Evolutionary conservation across 2,797 vertebrate species (phyloP).

Genomic region (Pseudocheirus occidentalis): DNA sequence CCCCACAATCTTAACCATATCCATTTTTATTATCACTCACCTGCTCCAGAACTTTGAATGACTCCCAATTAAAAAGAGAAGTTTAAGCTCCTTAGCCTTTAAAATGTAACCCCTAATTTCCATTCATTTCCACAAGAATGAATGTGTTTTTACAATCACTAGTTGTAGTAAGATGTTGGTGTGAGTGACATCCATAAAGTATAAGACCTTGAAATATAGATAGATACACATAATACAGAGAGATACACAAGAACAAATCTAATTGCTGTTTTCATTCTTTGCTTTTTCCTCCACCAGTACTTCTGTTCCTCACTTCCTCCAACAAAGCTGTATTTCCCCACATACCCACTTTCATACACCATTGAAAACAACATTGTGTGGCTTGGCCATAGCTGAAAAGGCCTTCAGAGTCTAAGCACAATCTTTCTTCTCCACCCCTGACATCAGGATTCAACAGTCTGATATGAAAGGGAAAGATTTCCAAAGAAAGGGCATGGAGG

Average conservation of each 20-base stretch:
- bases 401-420: not conserved
- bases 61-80: too few relatives aligned
- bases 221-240: not conserved
- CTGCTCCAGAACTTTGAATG: too few relatives aligned
- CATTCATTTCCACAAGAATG: not conserved
- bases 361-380: not conserved
- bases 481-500: not conserved
- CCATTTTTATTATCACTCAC: too few relatives aligned
- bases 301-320: not conserved
- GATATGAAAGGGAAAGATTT: not conserved
- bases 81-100: too few relatives aligned
- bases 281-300: not conserved
- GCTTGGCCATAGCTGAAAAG: not conserved
- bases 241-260: not conserved
- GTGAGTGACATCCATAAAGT: not conserved
- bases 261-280: not conserved
- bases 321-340: not conserved
- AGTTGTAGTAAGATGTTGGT: not conserved
- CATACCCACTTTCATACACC: not conserved
- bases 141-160: not conserved
- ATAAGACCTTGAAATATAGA: not conserved
- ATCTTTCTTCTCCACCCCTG: not conserved
- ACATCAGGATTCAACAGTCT: not conserved
- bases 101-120: too few relatives aligned
- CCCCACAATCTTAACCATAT: not conserved